These are phyloP conservation scores for Platyscapa corneri DNA, from an alignment of 1,140 invertebrate genomes.

Conservation along the genomic window DNA sequence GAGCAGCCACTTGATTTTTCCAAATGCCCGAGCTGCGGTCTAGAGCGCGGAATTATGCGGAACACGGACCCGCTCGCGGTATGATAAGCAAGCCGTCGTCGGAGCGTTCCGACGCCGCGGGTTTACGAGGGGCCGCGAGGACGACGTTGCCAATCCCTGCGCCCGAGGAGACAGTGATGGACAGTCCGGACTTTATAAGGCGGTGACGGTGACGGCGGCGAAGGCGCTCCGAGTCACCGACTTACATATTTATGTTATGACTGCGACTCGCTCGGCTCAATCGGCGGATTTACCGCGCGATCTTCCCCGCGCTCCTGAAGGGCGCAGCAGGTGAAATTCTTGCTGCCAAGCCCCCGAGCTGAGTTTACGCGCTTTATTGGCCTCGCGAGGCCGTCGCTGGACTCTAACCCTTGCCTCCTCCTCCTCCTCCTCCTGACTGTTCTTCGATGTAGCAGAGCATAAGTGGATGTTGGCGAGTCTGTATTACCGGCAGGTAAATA, in stretches of 20 bases:
- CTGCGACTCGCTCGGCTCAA: slow-evolving; percentile 71
- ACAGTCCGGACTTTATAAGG: slow-evolving; percentile 71
- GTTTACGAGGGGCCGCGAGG: slow-evolving; percentile 51
- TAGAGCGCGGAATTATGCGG: slow-evolving; percentile 56
- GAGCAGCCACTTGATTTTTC: slow-evolving; percentile 17
- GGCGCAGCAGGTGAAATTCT: too few relatives aligned
- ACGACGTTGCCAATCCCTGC: slow-evolving; percentile 63
- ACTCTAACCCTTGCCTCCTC: too few relatives aligned
- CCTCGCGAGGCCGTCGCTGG: too few relatives aligned
- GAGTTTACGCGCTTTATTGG: too few relatives aligned
- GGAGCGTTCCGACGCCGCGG: slow-evolving; percentile 64
- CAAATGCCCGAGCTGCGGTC: background rate
- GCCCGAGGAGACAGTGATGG: slow-evolving; percentile 71
- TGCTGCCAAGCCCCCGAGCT: too few relatives aligned
- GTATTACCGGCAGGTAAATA: too few relatives aligned
- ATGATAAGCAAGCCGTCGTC: slow-evolving; percentile 64
- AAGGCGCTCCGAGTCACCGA: slow-evolving; percentile 50
- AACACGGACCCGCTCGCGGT: slow-evolving; percentile 50
- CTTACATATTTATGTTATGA: slow-evolving; percentile 76
- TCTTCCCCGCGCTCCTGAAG: too few relatives aligned
- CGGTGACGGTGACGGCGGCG: slow-evolving; percentile 56
- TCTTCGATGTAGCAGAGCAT: too few relatives aligned
- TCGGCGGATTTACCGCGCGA: slow-evolving; percentile 73
- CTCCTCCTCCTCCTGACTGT: too few relatives aligned
- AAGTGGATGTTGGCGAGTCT: too few relatives aligned